Conservation (phyloP, 2,797 vertebrate species). For the Menidia menidia region DNA sequence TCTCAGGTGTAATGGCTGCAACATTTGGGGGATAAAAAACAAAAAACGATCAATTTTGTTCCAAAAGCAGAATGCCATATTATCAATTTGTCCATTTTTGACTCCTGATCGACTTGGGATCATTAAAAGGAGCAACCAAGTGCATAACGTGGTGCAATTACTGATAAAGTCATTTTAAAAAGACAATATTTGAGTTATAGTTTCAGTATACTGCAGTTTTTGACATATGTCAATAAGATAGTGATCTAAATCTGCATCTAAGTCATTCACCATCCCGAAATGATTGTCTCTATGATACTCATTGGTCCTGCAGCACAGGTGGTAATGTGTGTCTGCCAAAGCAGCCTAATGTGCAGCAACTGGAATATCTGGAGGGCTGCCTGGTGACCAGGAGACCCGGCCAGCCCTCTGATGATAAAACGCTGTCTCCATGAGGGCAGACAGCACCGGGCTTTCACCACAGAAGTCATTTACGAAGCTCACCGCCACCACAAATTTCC, state of each 20-base stretch:
- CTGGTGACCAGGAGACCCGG: constrained; percentile 17
- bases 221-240: too few relatives aligned
- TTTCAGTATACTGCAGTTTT: too few relatives aligned
- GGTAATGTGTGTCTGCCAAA: constrained; percentile 31
- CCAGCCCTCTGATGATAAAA: constrained; percentile 47
- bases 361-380: constrained; percentile 46
- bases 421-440: constrained; percentile 35
- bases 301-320: constrained; percentile 8
- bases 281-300: background rate
- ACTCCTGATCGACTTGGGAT: too few relatives aligned
- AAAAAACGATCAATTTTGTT: too few relatives aligned
- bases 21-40: too few relatives aligned
- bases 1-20: too few relatives aligned
- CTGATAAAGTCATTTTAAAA: too few relatives aligned
- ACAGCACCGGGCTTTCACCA: constrained; percentile 33
- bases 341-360: constrained; percentile 17
- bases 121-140: too few relatives aligned
- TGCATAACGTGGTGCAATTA: too few relatives aligned
- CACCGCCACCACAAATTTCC: constrained; percentile 1
- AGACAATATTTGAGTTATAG: too few relatives aligned
- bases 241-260: background rate
- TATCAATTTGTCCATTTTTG: too few relatives aligned
- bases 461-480: constrained; percentile 41
- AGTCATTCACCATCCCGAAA: background rate
- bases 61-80: too few relatives aligned